Evolutionary conservation across 2,113 vertebrate species (phyloP).

Genomic region (Bos javanicus): DNA sequence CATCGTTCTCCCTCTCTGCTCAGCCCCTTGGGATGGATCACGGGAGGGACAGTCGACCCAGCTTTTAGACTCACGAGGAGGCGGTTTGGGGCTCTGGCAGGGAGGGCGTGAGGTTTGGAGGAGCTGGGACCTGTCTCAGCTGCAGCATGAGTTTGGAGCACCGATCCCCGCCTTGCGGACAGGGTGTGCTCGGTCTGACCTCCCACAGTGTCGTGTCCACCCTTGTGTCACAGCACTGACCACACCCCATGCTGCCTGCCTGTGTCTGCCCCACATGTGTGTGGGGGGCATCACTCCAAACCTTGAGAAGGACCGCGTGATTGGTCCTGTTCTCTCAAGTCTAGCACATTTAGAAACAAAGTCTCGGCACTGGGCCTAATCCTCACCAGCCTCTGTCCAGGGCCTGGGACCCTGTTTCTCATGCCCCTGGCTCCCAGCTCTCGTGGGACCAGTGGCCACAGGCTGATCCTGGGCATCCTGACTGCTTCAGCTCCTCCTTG

Average conservation of each 20-base stretch:
- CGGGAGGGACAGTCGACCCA: background rate
- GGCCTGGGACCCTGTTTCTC: background rate
- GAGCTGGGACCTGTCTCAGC: background rate
- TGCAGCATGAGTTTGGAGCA: too few relatives aligned
- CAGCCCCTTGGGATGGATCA: background rate
- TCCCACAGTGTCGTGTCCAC: rapidly evolving
- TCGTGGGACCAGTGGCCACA: background rate
- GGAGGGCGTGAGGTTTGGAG: background rate
- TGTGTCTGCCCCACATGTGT: background rate
- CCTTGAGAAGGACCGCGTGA: background rate
- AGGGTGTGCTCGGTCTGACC: background rate
- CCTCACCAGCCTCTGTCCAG: background rate
- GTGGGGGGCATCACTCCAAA: background rate
- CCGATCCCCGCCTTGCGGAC: background rate
- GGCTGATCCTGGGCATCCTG: background rate
- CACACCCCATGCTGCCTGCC: background rate
- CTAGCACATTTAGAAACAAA: background rate
- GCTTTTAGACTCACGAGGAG: background rate
- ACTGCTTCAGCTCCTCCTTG: background rate
- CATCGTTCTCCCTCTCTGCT: background rate
- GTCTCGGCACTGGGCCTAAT: background rate
- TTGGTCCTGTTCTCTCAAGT: background rate
- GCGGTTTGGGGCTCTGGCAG: too few relatives aligned
- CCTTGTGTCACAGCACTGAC: background rate
- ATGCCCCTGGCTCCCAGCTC: background rate